Percentiles rank a stretch among this genome's conserved stretches.
Evolutionary conservation across 2,113 vertebrate species (phyloP).

Genomic region (Ahaetulla prasina): DNA sequence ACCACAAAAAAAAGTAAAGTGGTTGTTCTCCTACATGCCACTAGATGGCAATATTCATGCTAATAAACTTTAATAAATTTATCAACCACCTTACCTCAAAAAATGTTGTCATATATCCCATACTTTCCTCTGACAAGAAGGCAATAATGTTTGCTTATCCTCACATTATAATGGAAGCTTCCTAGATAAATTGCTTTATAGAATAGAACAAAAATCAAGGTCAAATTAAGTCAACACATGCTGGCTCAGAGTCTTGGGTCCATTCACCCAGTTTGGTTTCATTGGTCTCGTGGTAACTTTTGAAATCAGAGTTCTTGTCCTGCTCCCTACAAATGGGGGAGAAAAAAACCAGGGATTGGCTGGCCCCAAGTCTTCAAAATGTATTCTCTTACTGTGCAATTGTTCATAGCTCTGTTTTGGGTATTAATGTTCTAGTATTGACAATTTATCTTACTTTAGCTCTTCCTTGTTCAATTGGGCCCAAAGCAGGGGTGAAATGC

Average conservation of each 20-base stretch:
- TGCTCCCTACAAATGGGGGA: background rate
- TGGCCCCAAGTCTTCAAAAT: background rate
- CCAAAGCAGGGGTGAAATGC: too few relatives aligned
- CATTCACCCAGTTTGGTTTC: background rate
- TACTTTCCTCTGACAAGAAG: slow-evolving; percentile 10
- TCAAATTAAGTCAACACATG: background rate
- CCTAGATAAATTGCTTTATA: background rate
- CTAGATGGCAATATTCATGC: slow-evolving; percentile 55
- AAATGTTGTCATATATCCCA: background rate
- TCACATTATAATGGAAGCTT: slow-evolving; percentile 2
- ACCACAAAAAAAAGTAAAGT: background rate
- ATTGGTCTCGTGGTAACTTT: background rate
- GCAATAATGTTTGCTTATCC: background rate
- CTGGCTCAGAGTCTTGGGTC: background rate
- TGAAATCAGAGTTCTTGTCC: background rate
- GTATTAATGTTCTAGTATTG: background rate
- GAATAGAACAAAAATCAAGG: background rate
- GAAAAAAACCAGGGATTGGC: background rate
- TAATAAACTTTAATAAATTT: background rate
- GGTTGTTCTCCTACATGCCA: slow-evolving; percentile 22
- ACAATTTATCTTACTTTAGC: background rate
- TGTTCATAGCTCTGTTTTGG: background rate
- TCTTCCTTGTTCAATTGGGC: background rate
- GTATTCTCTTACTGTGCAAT: background rate
- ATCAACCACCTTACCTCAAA: background rate